Base-by-base conservation (phyloP, 2,797 vertebrate species). In the Zenarchopterus dispar region DNA sequence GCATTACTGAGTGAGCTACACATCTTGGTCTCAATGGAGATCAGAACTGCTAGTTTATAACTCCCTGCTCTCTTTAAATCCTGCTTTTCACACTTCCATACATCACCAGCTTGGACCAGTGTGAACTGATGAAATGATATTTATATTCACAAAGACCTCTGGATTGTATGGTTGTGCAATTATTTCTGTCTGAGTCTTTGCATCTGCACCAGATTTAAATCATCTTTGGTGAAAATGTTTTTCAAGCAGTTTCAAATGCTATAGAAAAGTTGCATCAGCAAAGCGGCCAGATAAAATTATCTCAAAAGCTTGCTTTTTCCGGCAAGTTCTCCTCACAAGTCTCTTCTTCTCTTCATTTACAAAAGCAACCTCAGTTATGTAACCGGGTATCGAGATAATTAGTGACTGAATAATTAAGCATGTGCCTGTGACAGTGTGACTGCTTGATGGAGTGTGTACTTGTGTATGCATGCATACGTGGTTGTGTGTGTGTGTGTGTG, bases 341-440 rank as follows among this genome's bases (percentile, higher is more conserved):
- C 60, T 62, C 53, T 42, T 73, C 77, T 71, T 70, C 52, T 45
- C 67, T 74, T 31, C 36, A 13, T 72, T 82, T 72, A 85, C 80
- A 81, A 79, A 79, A 83, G 80, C 61, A 84, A 74, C 80, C 71
- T 82, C 80, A 15, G 69, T 90, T 91, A 88, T 65, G 56, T 88
- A 89, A 90, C 68, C 26, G 68, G 64, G 77, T 71, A 59, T 64
- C 78, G 45, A 74, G 85, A 77, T 92, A 85, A 90, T 90, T 88
- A 88, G 82, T 43, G 72, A 52, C 75, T 82, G 85, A 87, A 88
- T 90, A 88, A 91, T 89, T 86, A 88, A 85, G 75, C 18, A 56
- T 73, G 84, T 68, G 73, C 70, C 78, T 15, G 65, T 79, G 70
- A 84, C 70, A 63, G 80, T 66, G 82, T 70, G 67, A 63, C 75